Base-by-base conservation (phyloP, 2,888 invertebrate species). In the Habrosyne pyritoides region DNA sequence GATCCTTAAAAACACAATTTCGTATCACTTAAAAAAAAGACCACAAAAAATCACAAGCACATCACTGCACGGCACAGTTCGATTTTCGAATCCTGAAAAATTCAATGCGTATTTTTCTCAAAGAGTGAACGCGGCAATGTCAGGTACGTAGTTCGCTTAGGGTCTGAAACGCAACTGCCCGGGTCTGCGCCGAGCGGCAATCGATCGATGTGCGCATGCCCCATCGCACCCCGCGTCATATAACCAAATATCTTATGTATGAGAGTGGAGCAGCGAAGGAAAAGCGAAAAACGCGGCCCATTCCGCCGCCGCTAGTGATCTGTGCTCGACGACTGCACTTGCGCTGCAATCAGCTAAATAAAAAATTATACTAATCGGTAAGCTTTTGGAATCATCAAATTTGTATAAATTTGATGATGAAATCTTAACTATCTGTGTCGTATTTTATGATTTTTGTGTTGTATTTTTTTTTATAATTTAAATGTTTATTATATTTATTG, bases 201-300 rank as follows among this genome's bases (percentile, higher is more conserved):
- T 92, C 91, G 90, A 91, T 91, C 76, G 84, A 36, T 73, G 68
- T 85, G 88, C 92, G 92, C 92, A 87, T 79, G 86, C 80, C 75
- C 77, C 69, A 54, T 83, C 56, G 78, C 67, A 69, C 66, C 77
- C 75, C 79, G 81, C 87, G 84, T 82, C 85, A 83, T 75, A 71
- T 76, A 80, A 81, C 84, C 81, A 84, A 77, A 90, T 91, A 87
- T 89, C 90, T 91, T 91, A 90, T 91, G 89, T 91, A 91, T 91
- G 89, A 88, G 84, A 86, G 18, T n/a, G 22, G 54, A 42, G 42
- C n/a, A 52, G 7, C 21, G 8, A 21, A 28, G 33, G 33, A 30
- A 26, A 84, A 85, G 81, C 84, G 83, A 83, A 84, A 84, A 85
- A 76, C 64, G 71, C 70, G 67, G 62, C 66, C 52, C 50, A 62